Conservation (phyloP, 2,888 invertebrate species). For the Litoditis marina region DNA sequence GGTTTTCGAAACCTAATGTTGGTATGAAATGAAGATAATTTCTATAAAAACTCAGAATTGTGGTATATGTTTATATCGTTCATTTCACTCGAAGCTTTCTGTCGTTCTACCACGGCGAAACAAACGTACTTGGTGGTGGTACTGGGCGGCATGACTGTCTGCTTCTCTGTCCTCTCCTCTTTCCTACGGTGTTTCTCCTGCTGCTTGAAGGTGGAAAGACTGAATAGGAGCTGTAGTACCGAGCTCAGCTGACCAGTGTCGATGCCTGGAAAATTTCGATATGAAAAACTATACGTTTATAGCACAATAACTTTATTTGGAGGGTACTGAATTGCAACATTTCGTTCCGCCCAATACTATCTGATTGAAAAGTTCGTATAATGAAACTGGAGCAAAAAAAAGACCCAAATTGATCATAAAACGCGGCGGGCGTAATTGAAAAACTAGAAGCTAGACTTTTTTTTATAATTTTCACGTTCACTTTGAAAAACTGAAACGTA, state of each 20-base stretch:
- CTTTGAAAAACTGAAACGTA: too few relatives aligned
- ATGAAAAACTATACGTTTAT: too few relatives aligned
- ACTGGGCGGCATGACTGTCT: slow-evolving; percentile 9
- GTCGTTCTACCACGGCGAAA: too few relatives aligned
- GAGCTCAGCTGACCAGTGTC: slow-evolving; percentile 89
- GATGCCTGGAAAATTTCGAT: slow-evolving; percentile 73
- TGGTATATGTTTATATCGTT: too few relatives aligned
- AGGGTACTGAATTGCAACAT: too few relatives aligned
- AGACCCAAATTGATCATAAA: neutral
- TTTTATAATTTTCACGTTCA: too few relatives aligned
- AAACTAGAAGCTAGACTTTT: neutral
- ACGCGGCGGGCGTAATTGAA: neutral
- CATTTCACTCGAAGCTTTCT: too few relatives aligned
- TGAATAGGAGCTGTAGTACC: slow-evolving; percentile 89
- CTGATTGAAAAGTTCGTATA: too few relatives aligned
- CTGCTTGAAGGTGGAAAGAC: slow-evolving; percentile 82
- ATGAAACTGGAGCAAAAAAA: neutral
- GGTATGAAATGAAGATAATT: too few relatives aligned
- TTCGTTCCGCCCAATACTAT: too few relatives aligned
- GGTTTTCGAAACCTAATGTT: neutral
- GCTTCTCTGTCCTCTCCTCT: slow-evolving; percentile 23
- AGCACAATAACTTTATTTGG: too few relatives aligned
- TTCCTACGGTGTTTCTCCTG: slow-evolving; percentile 44
- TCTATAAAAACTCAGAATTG: too few relatives aligned
- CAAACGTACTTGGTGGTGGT: slow-evolving; percentile 7